These are phyloP conservation scores for Gadus macrocephalus DNA, from an alignment of 2,113 vertebrate species.

Conservation along the genomic window DNA sequence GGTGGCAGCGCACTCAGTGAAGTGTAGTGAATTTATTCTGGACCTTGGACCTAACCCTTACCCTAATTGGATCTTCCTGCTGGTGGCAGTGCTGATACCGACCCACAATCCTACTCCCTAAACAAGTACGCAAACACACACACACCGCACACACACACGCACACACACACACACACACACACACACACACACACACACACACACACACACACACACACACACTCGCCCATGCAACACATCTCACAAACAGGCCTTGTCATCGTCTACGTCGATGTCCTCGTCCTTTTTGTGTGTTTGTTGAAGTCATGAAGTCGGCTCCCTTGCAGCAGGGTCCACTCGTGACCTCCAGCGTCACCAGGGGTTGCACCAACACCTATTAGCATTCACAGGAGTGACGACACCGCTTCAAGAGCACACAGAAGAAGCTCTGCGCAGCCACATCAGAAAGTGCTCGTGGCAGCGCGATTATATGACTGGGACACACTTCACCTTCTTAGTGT, in stretches of 20 bases:
- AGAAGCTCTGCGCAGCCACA: conserved; percentile 34
- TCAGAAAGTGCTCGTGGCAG: conserved; percentile 48
- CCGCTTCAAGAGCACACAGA: conserved; percentile 16
- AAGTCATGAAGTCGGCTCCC: background rate
- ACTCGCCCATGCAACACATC: no score
- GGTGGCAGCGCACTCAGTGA: no score
- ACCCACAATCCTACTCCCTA: no score
- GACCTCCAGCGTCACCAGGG: conserved; percentile 23
- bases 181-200: background rate
- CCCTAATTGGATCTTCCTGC: no score
- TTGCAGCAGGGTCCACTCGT: conserved; percentile 4
- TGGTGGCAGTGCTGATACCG: no score
- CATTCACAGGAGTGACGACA: conserved; percentile 36
- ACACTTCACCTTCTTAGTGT: conserved; percentile 20
- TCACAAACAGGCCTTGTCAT: no score
- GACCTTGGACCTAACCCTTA: no score
- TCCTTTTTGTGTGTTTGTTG: no score
- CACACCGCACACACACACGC: background rate
- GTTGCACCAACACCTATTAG: conserved; percentile 21
- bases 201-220: no score
- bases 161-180: background rate
- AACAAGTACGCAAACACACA: background rate
- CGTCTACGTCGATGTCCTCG: background rate
- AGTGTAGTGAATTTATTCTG: no score
- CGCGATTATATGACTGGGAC: conserved; percentile 48